phyloP scores from a whole-genome alignment of 2,888 invertebrate genomes.

The Diarsia mendica region DNA sequence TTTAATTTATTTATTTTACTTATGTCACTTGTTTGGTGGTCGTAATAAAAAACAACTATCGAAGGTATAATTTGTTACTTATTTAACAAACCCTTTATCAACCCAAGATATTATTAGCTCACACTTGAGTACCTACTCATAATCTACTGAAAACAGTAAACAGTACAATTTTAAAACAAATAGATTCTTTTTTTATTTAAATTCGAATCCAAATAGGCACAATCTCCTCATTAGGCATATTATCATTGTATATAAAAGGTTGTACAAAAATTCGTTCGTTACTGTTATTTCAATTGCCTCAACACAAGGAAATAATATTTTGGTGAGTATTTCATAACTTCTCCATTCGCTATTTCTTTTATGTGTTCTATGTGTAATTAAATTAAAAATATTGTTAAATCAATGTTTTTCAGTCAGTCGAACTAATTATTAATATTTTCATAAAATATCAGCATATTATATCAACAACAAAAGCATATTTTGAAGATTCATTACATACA shows the following conservation, averaged over 20 bases:
- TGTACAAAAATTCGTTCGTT: not conserved
- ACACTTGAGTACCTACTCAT: not conserved
- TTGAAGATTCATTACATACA: too few relatives aligned
- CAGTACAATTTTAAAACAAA: not conserved
- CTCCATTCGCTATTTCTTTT: not conserved
- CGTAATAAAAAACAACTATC: too few relatives aligned
- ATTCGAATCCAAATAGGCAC: not conserved
- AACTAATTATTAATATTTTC: too few relatives aligned
- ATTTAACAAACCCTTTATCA: not conserved
- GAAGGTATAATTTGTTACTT: not conserved
- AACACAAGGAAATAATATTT: not conserved
- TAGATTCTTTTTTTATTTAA: not conserved
- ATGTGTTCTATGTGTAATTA: not conserved
- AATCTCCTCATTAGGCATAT: not conserved
- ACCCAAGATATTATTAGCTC: not conserved
- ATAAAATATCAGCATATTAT: too few relatives aligned
- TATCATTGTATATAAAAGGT: not conserved
- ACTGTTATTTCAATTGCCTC: not conserved
- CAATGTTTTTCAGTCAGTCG: too few relatives aligned
- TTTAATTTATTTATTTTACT: not conserved
- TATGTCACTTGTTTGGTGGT: too few relatives aligned
- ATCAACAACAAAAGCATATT: too few relatives aligned
- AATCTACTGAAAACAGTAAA: not conserved
- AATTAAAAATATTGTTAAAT: not conserved
- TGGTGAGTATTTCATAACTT: not conserved